Base-by-base conservation (phyloP, 2,797 vertebrate genomes). In the Gastrophryne carolinensis region DNA sequence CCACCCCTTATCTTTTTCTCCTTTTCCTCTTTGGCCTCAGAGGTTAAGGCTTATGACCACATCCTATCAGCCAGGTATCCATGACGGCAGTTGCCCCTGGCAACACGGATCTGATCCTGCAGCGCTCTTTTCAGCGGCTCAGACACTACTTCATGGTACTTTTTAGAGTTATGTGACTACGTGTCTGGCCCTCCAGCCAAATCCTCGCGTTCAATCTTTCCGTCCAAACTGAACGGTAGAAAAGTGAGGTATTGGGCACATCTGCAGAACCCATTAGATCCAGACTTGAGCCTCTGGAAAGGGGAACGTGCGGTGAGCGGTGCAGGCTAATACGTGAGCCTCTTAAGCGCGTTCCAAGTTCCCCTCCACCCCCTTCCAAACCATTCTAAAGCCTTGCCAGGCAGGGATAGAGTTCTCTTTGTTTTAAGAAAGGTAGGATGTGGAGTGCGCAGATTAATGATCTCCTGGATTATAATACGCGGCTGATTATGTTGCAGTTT, bases 241-340 rank as follows among this genome's bases (percentile, higher is more conserved):
- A 77, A 64, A 56, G 5, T 47, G 61, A 78, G 37, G 35, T 65
- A 52, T 65, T 7, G 0, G n/a, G 52, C 23, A 56, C 60, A 71
- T 71, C 75, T 78, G 75, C 39, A 65, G 21, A 56, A 65, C 41
- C 30, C 52, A 72, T 78, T 63, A 78, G 67, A 39, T 9, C 47
- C 35, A 57, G 62, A 49, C 35, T n/a, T n/a, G 6, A 17, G 10
- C 57, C 49, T 9, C 66, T 73, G 24, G 24, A 27, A 41, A 32
- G 30, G 34, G 24, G 24, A 17, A 34, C 2, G 19, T 27, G 19
- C 63, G 53, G 35, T 57, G 30, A 71, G 62, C 58, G 11, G 57
- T 52, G 23, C 52, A 32, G 19, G 52, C 24, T 29, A 49, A 49
- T 53, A 57, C 2, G 50, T 37, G 60, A 17, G 37, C 52, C 72